Evolutionary conservation across 2,888 invertebrate species (phyloP).

Genomic region (Xestoiulus laeticollis): DNA sequence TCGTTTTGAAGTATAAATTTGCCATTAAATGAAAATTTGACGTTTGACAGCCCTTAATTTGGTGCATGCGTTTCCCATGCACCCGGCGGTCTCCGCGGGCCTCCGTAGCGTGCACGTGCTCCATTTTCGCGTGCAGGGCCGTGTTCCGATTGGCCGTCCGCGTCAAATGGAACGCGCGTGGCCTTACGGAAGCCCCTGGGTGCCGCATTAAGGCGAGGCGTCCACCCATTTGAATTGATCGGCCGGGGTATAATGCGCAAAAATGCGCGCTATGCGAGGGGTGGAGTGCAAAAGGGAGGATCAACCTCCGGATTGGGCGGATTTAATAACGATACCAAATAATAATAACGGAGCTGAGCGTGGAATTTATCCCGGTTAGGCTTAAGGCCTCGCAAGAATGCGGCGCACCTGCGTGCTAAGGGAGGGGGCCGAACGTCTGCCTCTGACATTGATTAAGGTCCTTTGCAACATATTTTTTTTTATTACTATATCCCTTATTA

Average conservation of each 20-base stretch:
- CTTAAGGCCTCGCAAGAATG: neutral
- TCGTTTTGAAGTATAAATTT: neutral
- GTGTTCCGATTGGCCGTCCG: neutral
- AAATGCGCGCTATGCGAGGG: neutral
- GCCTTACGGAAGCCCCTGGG: neutral
- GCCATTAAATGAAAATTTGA: too few species aligned
- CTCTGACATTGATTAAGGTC: constrained; percentile 27
- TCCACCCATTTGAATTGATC: neutral
- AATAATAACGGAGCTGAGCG: neutral
- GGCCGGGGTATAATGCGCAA: neutral
- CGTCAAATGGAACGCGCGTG: neutral
- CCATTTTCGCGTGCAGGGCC: neutral
- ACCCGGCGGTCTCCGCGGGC: neutral
- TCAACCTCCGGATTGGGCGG: constrained; percentile 37
- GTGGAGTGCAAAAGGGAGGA: neutral
- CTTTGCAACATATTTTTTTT: neutral
- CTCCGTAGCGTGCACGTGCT: neutral
- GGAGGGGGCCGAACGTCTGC: neutral
- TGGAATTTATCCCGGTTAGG: neutral
- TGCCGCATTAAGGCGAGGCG: neutral
- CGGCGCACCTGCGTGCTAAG: neutral
- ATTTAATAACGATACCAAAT: neutral
- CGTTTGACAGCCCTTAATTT: neutral
- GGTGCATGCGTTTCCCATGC: neutral
- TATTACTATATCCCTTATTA: too few species aligned